phyloP scores from a whole-genome alignment of 2,888 invertebrate species.

The Habroteleia sp. region DNA sequence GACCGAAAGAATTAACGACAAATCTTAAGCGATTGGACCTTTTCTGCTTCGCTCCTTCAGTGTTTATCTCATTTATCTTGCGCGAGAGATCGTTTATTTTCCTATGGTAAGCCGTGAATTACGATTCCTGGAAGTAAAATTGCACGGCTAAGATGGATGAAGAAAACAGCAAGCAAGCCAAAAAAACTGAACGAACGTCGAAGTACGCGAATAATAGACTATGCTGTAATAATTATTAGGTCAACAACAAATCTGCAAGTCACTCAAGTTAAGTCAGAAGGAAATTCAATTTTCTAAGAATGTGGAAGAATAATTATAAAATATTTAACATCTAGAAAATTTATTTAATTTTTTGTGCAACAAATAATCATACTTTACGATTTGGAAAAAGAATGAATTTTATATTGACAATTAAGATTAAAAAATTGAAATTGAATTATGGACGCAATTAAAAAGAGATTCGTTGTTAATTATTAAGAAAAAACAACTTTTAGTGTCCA shows the following conservation, averaged over 20 bases:
- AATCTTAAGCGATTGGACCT: conserved; percentile 50
- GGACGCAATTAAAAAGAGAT: too few species aligned
- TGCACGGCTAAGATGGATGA: conserved; percentile 37
- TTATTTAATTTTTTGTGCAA: too few species aligned
- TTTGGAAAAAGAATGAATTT: too few species aligned
- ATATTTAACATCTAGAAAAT: too few species aligned
- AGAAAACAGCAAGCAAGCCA: conserved; percentile 10
- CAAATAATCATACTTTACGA: too few species aligned
- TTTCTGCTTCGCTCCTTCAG: conserved; percentile 38
- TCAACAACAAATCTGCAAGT: conserved; percentile 9
- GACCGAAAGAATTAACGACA: conserved; percentile 45
- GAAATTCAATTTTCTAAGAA: conserved; percentile 8
- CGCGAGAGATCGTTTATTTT: conserved; percentile 53
- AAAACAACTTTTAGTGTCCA: too few species aligned
- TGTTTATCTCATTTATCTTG: conserved; percentile 61
- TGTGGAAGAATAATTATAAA: too few species aligned
- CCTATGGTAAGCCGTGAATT: conserved; percentile 56
- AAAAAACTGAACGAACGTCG: conserved; percentile 6
- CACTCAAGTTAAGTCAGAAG: not conserved
- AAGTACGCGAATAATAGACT: conserved; percentile 23
- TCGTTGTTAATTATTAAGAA: too few species aligned
- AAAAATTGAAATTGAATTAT: too few species aligned
- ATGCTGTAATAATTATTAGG: conserved; percentile 18
- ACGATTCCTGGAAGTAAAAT: conserved; percentile 51
- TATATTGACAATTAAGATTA: too few species aligned